Evolutionary conservation across 2,888 invertebrate species (phyloP).

Genomic region (Bellardia pandia): DNA sequence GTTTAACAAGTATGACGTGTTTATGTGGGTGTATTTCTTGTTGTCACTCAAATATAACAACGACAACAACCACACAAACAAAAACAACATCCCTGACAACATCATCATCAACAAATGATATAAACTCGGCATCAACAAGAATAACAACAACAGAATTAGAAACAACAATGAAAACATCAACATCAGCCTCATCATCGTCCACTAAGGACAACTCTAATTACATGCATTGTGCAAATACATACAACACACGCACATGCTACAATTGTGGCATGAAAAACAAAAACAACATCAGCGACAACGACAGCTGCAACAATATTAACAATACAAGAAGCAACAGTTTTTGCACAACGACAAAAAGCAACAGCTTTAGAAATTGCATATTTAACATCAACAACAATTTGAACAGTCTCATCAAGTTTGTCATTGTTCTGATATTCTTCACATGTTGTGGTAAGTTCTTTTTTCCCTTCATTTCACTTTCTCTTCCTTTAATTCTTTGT

Average conservation of each 20-base stretch:
- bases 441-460: conserved; percentile 72
- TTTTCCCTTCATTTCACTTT: not conserved
- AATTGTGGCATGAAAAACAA: conserved; percentile 28
- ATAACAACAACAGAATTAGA: conserved; percentile 45
- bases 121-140: conserved; percentile 42
- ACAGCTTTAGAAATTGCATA: conserved; percentile 66
- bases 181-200: conserved; percentile 60
- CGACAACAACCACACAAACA: conserved; percentile 18
- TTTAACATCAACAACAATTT: conserved; percentile 65
- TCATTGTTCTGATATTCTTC: conserved; percentile 68
- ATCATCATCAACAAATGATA: conserved; percentile 55
- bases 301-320: conserved; percentile 38
- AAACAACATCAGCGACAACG: conserved; percentile 20
- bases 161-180: conserved; percentile 61
- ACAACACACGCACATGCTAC: conserved; percentile 54
- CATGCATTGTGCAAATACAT: conserved; percentile 68
- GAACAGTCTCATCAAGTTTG: conserved; percentile 64
- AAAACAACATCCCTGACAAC: conserved; percentile 23
- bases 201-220: conserved; percentile 72
- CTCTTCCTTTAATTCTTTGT: not conserved
- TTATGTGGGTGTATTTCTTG: conserved; percentile 64
- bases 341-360: conserved; percentile 61
- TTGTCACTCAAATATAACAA: conserved; percentile 53
- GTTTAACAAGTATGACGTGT: conserved; percentile 62
- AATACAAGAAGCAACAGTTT: conserved; percentile 66